Evolutionary conservation across 1,140 invertebrate species (phyloP).

Genomic region (Macrobrachium nipponense): DNA sequence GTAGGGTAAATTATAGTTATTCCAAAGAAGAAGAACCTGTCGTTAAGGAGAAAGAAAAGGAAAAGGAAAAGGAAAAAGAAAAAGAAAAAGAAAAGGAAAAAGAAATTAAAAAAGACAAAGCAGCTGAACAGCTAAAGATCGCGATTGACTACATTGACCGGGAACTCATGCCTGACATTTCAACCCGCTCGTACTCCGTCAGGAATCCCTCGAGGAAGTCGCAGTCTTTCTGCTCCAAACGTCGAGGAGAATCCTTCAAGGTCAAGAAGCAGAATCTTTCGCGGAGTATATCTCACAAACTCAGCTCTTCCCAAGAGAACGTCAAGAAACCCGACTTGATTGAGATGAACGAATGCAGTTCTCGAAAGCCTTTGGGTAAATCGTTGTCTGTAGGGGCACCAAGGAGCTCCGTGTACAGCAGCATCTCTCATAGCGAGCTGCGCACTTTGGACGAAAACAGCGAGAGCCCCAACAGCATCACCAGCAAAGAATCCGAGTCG

Average conservation of each 20-base stretch:
- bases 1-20: conserved; percentile 17
- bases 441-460: too few relatives aligned
- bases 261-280: conserved; percentile 40
- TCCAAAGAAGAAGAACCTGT: conserved; percentile 18
- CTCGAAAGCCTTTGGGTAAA: conserved; percentile 11
- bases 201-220: conserved; percentile 35
- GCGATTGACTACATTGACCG: conserved; percentile 46
- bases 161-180: conserved; percentile 29
- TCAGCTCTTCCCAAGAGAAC: conserved; percentile 5
- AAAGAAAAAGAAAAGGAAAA: not conserved
- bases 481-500: not conserved
- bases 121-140: not conserved
- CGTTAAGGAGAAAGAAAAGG: not conserved
- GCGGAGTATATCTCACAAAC: conserved; percentile 33
- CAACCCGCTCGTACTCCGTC: not conserved
- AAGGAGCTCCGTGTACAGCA: too few relatives aligned
- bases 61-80: not conserved
- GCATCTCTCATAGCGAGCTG: too few relatives aligned
- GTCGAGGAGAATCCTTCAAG: conserved; percentile 44
- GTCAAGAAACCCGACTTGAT: conserved; percentile 7
- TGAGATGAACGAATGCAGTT: not conserved
- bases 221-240: conserved; percentile 29
- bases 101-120: not conserved
- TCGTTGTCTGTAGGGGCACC: not conserved
- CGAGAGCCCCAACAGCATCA: not conserved